These are phyloP conservation scores for Encarsia formosa DNA, from an alignment of 2,888 invertebrate species.

Conservation along the genomic window DNA sequence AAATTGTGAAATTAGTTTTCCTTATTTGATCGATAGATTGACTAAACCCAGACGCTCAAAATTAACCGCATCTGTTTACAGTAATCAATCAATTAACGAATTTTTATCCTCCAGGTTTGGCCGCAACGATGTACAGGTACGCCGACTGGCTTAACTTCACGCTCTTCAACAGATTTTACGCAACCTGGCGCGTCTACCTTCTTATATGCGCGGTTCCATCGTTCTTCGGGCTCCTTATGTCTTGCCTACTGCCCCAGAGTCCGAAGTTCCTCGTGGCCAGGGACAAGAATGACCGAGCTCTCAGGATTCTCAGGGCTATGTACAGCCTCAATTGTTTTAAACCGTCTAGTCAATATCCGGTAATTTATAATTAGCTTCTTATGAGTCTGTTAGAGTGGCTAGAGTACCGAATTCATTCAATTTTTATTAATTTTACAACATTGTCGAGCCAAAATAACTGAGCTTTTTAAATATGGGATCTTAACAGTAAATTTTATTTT, in stretches of 20 bases:
- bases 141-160: slow-evolving; percentile 37
- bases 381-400: too few relatives aligned
- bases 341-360: slow-evolving; percentile 63
- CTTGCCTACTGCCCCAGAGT: slow-evolving; percentile 68
- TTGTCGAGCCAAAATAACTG: background rate
- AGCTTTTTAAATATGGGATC: too few relatives aligned
- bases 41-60: too few relatives aligned
- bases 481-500: too few relatives aligned
- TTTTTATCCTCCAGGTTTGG: too few relatives aligned
- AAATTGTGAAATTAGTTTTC: too few relatives aligned
- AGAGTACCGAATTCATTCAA: too few relatives aligned
- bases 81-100: too few relatives aligned
- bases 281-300: slow-evolving; percentile 63
- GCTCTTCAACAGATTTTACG: slow-evolving; percentile 39
- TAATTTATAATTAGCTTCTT: slow-evolving; percentile 40
- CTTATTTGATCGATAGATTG: too few relatives aligned
- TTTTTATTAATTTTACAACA: too few relatives aligned
- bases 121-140: slow-evolving; percentile 50
- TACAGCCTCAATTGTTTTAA: slow-evolving; percentile 66
- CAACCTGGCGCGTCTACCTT: slow-evolving; percentile 54
- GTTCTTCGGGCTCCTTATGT: slow-evolving; percentile 61
- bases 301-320: slow-evolving; percentile 62
- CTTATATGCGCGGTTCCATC: slow-evolving; percentile 59
- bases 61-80: too few relatives aligned
- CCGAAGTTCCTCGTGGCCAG: slow-evolving; percentile 72